These are phyloP conservation scores for Thymelicus acteon DNA, from an alignment of 2,888 invertebrate species.

Conservation along the genomic window DNA sequence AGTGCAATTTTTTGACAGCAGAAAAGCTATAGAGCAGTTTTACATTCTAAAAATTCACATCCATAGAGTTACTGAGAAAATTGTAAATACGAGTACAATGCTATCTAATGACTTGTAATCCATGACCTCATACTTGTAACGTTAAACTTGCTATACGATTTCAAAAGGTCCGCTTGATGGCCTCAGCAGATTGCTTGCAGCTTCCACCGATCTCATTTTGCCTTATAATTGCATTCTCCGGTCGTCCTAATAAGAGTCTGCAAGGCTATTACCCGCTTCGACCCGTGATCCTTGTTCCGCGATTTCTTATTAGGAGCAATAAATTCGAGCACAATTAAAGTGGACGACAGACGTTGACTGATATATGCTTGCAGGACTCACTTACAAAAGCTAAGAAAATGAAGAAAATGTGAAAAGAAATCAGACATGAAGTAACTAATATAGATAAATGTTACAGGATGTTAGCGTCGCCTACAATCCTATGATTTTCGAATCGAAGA, in stretches of 20 bases:
- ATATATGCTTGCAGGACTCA: conserved; percentile 70
- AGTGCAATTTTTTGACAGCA: no score
- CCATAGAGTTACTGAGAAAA: no score
- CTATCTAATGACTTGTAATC: no score
- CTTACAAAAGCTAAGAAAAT: conserved; percentile 53
- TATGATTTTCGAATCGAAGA: no score
- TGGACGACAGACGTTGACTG: conserved; percentile 75
- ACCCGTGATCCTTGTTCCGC: conserved; percentile 23
- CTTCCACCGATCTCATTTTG: conserved; percentile 19
- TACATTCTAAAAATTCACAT: no score
- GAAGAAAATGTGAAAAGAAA: conserved; percentile 27
- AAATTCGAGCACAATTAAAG: conserved; percentile 78
- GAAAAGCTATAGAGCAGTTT: no score
- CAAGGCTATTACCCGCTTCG: conserved; percentile 17
- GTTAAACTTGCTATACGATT: background rate
- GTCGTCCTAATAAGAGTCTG: conserved; percentile 18
- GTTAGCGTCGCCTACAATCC: background rate
- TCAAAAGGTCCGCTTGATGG: conserved; percentile 11
- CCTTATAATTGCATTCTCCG: conserved; percentile 22
- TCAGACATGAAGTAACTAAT: background rate
- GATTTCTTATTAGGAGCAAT: conserved; percentile 54
- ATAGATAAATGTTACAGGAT: background rate
- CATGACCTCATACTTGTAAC: background rate
- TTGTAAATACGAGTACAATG: no score
- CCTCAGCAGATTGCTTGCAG: conserved; percentile 22